Conservation (phyloP, 2,888 invertebrate genomes). For the Dryobota labecula region DNA sequence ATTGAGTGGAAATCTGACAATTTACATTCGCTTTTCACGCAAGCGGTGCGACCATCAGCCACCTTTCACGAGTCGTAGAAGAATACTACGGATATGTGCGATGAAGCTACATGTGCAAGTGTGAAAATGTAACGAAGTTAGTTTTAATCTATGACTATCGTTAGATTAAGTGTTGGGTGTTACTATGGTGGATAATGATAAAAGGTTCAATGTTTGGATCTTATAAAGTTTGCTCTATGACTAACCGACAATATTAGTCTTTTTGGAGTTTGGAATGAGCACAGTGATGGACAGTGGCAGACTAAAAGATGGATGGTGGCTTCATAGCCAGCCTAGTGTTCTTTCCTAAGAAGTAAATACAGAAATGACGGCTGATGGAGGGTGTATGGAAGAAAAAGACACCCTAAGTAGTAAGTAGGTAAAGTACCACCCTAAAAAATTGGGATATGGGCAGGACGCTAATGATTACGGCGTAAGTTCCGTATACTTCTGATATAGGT, state of each 20-base stretch:
- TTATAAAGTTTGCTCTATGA: no score
- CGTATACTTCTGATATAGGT: neutral
- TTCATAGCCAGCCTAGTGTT: no score
- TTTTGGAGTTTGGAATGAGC: neutral
- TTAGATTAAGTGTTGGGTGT: constrained; percentile 6
- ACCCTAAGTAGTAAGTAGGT: no score
- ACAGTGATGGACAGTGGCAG: no score
- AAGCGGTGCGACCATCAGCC: constrained; percentile 51
- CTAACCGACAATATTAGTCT: neutral
- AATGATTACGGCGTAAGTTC: neutral
- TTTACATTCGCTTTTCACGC: constrained; percentile 70
- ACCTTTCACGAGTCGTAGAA: constrained; percentile 53
- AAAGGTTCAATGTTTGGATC: neutral
- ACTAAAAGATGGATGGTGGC: no score
- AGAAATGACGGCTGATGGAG: no score
- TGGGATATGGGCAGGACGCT: no score
- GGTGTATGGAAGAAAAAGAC: neutral
- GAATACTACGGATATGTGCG: constrained; percentile 53
- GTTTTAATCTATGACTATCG: constrained; percentile 22
- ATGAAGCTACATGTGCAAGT: constrained; percentile 14
- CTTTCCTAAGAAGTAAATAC: no score
- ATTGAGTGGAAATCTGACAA: constrained; percentile 69
- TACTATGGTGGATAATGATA: neutral
- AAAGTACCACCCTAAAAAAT: neutral
- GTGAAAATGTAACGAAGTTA: constrained; percentile 31